These are phyloP conservation scores for Pachymerium ferrugineum DNA, from an alignment of 2,888 invertebrate genomes.

Conservation along the genomic window DNA sequence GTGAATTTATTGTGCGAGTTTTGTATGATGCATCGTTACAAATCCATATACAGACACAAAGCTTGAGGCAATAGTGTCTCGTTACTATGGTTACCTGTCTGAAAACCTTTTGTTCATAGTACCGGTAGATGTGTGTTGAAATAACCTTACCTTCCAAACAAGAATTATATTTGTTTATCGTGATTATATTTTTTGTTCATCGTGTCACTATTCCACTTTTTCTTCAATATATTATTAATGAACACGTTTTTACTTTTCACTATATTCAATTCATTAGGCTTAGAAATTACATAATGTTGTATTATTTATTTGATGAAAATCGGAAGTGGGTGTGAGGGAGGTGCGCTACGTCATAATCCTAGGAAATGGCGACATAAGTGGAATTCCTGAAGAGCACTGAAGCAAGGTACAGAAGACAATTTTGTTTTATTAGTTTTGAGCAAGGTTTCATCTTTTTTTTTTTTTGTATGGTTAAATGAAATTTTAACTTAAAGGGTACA, in stretches of 20 bases:
- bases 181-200: no score
- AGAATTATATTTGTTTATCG: no score
- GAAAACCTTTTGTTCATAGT: not conserved
- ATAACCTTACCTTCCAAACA: no score
- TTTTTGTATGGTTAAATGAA: conserved; percentile 12
- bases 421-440: conserved; percentile 14
- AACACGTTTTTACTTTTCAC: no score
- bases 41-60: not conserved
- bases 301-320: not conserved
- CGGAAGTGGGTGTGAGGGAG: not conserved
- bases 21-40: not conserved
- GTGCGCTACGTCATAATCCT: not conserved
- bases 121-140: not conserved
- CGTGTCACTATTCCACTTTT: no score
- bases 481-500: not conserved
- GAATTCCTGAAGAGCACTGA: conserved; percentile 3
- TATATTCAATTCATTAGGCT: no score
- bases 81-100: not conserved
- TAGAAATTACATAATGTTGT: not conserved
- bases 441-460: not conserved
- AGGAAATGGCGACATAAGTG: conserved; percentile 1
- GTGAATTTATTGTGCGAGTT: not conserved
- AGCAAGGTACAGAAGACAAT: conserved; percentile 15
- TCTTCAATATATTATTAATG: no score
- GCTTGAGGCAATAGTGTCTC: not conserved